Base-by-base conservation (phyloP, 37 sponge, comb jelly and placozoan species). In the Beroe forskalii region DNA sequence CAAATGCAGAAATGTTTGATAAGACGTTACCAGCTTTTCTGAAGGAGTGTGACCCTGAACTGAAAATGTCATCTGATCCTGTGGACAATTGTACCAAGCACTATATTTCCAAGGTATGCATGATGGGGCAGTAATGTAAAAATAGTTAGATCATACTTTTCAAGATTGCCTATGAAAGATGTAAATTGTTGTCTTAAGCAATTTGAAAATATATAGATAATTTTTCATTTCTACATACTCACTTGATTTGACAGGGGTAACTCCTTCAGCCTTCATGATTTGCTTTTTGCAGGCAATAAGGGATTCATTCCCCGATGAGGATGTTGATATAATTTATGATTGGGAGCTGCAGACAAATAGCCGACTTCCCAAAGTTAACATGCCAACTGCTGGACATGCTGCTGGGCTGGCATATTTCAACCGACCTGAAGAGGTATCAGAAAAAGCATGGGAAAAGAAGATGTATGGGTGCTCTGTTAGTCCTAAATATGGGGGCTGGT, bases 381-480 rank as follows among this genome's bases (percentile, higher is more conserved):
- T 72, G 76, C 27, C 40, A 6, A 72, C 76, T 23, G 76, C 76
- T 8, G 76, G 76, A 37, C 76, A 72, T 36, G 76, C 76, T 17
- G 76, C 76, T 14, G 76, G 76, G 12, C 6, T 37, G 40, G 40
- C 76, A 27, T 72, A 37, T 22, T 72, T 27, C 27, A 72, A 72
- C 76, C 76, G 76, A 3, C 76, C 76, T 35, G 76, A 72, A 38
- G 76, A 72, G 76, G 22, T 72, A 8, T 8, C 38, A 9, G 20
- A 17, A 22, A 12, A 17, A 6, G 3, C 76, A 32, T 72, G 76
- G 76, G 76, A 72, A 8, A 72, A 72, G 27, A 72, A 72, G 22
- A 72, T 72, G 76, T 72, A 27, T 72, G 76, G 76, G 40, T 72
- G 76, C 40, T 32, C 76, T 38, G 40, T 72, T 33, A 72, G 76